Evolutionary conservation across 2,797 vertebrate genomes (phyloP).

Genomic region (Gymnoscopelus microlampas): DNA sequence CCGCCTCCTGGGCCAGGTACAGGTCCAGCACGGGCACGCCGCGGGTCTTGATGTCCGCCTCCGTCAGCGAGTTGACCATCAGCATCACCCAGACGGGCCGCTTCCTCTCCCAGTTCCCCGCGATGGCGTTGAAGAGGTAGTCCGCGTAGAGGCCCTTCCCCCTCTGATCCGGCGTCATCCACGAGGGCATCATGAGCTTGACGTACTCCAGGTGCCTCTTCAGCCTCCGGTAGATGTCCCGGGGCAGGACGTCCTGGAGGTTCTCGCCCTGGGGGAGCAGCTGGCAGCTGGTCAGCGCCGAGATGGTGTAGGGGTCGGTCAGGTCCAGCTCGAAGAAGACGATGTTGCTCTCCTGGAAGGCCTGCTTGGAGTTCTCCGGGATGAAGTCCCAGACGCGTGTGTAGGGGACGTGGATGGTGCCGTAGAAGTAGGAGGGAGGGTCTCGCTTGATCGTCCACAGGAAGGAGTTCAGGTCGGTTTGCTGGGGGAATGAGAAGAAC

Average conservation of each 20-base stretch:
- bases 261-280: constrained; percentile 88
- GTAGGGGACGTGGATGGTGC: constrained; percentile 91
- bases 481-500: constrained; percentile 63
- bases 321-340: constrained; percentile 93
- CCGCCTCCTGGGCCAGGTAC: constrained; percentile 91
- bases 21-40: constrained; percentile 89
- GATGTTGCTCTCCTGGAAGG: constrained; percentile 89
- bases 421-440: constrained; percentile 90
- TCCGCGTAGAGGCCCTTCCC: constrained; percentile 90
- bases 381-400: constrained; percentile 91
- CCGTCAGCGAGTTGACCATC: constrained; percentile 91
- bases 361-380: constrained; percentile 89
- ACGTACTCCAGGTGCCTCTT: constrained; percentile 90
- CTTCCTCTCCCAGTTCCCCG: constrained; percentile 92
- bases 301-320: constrained; percentile 88
- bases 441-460: constrained; percentile 92
- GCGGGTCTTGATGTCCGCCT: constrained; percentile 87
- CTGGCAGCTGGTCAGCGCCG: constrained; percentile 88
- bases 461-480: constrained; percentile 91
- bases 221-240: constrained; percentile 86
- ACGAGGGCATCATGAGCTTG: constrained; percentile 90
- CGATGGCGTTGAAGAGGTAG: constrained; percentile 92
- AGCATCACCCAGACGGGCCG: constrained; percentile 93
- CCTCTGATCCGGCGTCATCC: constrained; percentile 91
- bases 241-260: constrained; percentile 88